phyloP scores from a whole-genome alignment of 2,113 vertebrate species.

The Taxidea taxus region DNA sequence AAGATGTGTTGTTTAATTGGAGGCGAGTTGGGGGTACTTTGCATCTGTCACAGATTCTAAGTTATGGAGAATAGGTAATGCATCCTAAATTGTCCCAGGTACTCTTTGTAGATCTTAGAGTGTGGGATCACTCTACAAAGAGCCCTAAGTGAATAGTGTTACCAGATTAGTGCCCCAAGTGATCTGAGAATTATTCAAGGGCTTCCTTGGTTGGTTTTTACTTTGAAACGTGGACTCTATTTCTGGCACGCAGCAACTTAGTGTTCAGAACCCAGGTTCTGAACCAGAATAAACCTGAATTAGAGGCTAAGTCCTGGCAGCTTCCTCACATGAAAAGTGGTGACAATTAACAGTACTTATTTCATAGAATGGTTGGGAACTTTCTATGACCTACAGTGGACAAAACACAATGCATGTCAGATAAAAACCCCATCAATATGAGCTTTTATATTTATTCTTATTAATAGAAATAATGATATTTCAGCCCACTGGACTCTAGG shows the following conservation, averaged over 20 bases:
- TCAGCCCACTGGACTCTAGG: not conserved
- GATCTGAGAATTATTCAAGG: not conserved
- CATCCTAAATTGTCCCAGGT: not conserved
- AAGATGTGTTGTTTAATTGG: not conserved
- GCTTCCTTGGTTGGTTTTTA: not conserved
- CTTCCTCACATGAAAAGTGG: not conserved
- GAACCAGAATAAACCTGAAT: not conserved
- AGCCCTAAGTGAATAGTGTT: not conserved
- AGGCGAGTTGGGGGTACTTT: not conserved
- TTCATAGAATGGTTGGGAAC: not conserved
- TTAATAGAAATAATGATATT: not conserved
- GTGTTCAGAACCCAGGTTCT: not conserved
- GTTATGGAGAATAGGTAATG: not conserved
- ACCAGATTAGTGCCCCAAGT: not conserved
- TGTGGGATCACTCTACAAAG: not conserved
- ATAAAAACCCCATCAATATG: not conserved
- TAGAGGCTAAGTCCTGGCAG: not conserved
- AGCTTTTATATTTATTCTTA: not conserved
- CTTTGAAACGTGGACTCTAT: not conserved
- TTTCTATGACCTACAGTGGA: not conserved
- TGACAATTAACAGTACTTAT: not conserved
- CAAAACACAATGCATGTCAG: not conserved
- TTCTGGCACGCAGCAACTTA: not conserved
- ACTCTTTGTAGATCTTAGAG: not conserved
- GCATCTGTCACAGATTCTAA: not conserved